Percentiles rank a stretch among this genome's conserved stretches.
These are phyloP conservation scores for Cepaea hortensis DNA, from an alignment of 2,888 invertebrate species.

Conservation along the genomic window DNA sequence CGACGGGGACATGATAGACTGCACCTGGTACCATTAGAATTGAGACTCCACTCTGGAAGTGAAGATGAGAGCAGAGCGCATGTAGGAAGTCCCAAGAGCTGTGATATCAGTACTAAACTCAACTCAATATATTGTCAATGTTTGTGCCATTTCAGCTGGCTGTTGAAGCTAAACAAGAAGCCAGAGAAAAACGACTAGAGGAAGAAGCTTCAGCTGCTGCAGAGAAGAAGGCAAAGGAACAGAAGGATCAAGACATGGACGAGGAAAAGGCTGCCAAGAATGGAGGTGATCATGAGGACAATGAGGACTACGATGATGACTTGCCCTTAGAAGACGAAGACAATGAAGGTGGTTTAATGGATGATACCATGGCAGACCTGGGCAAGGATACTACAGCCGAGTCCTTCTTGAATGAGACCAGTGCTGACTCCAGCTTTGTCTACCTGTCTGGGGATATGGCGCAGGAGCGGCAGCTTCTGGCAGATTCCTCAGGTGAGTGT, in stretches of 20 bases:
- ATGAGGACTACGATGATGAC: constrained; percentile 40
- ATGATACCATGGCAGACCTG: constrained; percentile 12
- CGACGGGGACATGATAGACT: too few species aligned
- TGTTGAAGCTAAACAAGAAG: constrained; percentile 35
- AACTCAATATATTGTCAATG: too few species aligned
- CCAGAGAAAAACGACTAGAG: constrained; percentile 18
- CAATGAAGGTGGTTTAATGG: constrained; percentile 18
- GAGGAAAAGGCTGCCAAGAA: constrained; percentile 5
- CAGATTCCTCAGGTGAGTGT: not conserved
- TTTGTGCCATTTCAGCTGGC: constrained; percentile 18
- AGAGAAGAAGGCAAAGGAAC: constrained; percentile 12
- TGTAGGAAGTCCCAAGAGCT: too few species aligned
- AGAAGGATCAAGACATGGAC: constrained; percentile 1
- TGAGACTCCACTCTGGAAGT: too few species aligned
- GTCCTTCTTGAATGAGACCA: constrained; percentile 33
- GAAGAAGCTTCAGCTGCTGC: constrained; percentile 30
- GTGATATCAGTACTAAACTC: too few species aligned
- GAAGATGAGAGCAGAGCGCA: too few species aligned
- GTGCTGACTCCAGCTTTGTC: constrained; percentile 37
- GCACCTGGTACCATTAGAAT: too few species aligned
- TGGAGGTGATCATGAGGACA: constrained; percentile 12
- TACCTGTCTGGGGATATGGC: constrained; percentile 43
- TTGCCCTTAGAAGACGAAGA: constrained; percentile 34
- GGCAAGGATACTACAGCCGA: not conserved
- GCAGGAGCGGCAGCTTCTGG: constrained; percentile 4